Percentiles rank a stretch among this genome's conserved stretches.
Conservation (phyloP, 2,888 invertebrate species). For the Apotomis capreana region DNA sequence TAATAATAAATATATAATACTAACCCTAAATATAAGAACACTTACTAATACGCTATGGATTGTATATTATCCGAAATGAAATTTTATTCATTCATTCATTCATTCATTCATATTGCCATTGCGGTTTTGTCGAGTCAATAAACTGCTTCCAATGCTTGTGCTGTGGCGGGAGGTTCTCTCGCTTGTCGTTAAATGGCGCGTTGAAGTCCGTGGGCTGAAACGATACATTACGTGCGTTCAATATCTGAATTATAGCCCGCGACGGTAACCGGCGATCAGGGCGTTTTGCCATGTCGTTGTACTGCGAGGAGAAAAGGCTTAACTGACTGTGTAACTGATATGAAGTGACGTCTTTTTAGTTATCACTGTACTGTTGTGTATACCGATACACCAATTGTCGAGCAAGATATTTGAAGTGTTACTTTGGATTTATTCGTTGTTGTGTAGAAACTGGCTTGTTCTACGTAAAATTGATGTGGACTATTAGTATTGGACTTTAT, state of each 20-base stretch:
- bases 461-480: no score
- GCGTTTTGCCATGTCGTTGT: neutral
- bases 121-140: conserved; percentile 2
- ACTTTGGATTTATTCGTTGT: neutral
- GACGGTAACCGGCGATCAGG: conserved; percentile 2
- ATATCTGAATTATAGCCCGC: conserved; percentile 27
- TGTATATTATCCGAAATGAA: no score
- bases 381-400: neutral
- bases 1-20: no score
- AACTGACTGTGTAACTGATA: neutral
- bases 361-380: neutral
- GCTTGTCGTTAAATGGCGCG: conserved; percentile 16
- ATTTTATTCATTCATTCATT: no score
- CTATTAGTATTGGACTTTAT: no score
- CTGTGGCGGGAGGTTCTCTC: conserved; percentile 8
- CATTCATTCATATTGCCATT: no score
- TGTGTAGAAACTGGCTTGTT: no score
- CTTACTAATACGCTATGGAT: no score
- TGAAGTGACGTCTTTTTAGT: neutral
- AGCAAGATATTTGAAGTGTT: neutral
- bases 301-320: neutral
- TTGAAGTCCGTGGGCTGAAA: conserved; percentile 4
- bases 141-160: neutral
- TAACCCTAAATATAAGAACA: no score
- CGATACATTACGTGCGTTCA: conserved; percentile 30